phyloP scores from a whole-genome alignment of 2,113 vertebrate species.

The Capra hircus region DNA sequence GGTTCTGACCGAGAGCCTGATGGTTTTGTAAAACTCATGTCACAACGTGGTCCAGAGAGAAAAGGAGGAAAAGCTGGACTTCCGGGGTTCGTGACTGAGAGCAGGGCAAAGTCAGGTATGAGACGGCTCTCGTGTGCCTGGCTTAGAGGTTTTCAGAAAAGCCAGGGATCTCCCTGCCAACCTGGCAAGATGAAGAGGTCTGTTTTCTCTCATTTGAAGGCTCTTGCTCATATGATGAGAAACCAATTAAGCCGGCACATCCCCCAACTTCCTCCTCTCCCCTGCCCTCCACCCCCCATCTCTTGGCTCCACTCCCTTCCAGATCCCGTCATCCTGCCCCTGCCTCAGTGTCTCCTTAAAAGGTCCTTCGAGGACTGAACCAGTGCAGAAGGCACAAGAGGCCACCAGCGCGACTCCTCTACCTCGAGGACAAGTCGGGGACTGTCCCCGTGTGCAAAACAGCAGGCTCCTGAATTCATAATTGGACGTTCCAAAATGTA shows the following conservation, averaged over 20 bases:
- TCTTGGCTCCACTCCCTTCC: background rate
- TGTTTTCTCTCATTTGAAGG: background rate
- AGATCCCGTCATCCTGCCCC: background rate
- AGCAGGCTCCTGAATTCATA: slow-evolving; percentile 91
- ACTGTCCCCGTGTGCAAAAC: slow-evolving; percentile 83
- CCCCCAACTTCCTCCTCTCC: background rate
- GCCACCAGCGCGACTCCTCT: slow-evolving; percentile 70
- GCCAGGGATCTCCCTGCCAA: background rate
- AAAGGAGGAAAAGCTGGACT: background rate
- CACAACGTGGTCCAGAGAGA: background rate
- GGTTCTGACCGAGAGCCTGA: background rate
- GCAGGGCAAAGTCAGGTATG: background rate
- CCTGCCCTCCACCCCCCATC: background rate
- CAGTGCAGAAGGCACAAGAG: slow-evolving; percentile 64
- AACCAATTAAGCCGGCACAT: background rate
- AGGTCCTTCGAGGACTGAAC: slow-evolving; percentile 53
- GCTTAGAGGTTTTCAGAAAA: background rate
- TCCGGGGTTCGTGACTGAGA: background rate
- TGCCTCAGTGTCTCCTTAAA: slow-evolving; percentile 46
- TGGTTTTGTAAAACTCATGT: background rate
- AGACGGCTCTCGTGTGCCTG: background rate
- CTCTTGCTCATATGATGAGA: background rate
- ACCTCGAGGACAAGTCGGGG: slow-evolving; percentile 76
- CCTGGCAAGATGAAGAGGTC: background rate
- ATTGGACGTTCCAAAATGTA: slow-evolving; percentile 98